Percentiles rank a stretch among this genome's conserved stretches.
Conservation (phyloP, 2,797 vertebrate species). For the Ibycter americanus region DNA sequence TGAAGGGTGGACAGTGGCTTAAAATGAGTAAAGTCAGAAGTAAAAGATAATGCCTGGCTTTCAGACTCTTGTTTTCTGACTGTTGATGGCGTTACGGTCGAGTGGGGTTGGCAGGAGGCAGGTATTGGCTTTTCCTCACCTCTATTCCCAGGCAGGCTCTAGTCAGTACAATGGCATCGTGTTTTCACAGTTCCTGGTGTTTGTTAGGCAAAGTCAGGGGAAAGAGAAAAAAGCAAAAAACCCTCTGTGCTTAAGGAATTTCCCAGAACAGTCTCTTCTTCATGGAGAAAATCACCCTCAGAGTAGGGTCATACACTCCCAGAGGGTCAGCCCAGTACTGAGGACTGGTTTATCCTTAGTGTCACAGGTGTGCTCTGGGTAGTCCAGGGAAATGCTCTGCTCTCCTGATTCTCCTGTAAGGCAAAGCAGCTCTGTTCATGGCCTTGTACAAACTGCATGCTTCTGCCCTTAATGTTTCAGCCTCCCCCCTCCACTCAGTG, state of each 20-base stretch:
- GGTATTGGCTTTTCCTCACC: neutral
- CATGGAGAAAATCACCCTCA: neutral
- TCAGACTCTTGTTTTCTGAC: neutral
- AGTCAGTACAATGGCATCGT: neutral
- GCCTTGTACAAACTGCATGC: neutral
- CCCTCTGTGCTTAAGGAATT: neutral
- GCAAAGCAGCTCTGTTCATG: neutral
- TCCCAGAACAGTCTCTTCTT: neutral
- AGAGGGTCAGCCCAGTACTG: neutral
- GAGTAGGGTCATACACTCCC: rapidly evolving
- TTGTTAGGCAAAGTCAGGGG: neutral
- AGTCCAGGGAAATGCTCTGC: neutral
- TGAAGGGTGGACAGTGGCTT: neutral
- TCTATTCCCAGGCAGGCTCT: neutral
- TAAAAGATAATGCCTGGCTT: neutral
- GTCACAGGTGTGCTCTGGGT: neutral
- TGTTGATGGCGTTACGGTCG: neutral
- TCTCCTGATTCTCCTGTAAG: neutral
- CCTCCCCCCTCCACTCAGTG: neutral
- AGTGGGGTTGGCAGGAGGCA: neutral
- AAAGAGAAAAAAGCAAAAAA: neutral
- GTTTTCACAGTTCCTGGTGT: neutral
- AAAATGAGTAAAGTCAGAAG: neutral
- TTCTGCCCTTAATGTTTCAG: neutral
- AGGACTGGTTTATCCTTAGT: neutral